Evolutionary conservation across 2,888 invertebrate species (phyloP).

Genomic region (Deroplatys truncata): DNA sequence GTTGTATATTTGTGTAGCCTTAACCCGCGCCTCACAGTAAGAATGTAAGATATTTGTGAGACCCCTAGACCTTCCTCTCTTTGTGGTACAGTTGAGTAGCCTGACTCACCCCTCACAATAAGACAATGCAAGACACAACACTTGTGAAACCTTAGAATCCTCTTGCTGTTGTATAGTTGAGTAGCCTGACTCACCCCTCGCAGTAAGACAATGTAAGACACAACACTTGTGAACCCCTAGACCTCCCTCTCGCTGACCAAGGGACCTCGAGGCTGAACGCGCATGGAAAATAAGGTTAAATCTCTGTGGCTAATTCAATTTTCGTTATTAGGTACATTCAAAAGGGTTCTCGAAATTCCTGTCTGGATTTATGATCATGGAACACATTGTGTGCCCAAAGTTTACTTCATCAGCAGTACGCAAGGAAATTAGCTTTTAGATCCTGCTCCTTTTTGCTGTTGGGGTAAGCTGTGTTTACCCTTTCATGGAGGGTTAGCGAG

Average conservation of each 20-base stretch:
- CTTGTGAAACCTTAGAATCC: neutral
- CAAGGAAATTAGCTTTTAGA: constrained; percentile 25
- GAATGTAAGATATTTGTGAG: too few species aligned
- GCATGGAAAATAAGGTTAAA: constrained; percentile 25
- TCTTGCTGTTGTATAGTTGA: too few species aligned
- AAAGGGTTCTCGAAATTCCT: constrained; percentile 18
- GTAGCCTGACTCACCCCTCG: neutral
- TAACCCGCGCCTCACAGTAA: too few species aligned
- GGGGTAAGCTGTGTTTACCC: constrained; percentile 9
- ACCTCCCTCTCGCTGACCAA: neutral
- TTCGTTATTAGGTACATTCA: constrained; percentile 26
- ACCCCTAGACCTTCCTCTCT: too few species aligned
- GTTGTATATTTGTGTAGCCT: too few species aligned
- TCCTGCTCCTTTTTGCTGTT: constrained; percentile 12
- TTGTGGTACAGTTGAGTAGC: too few species aligned
- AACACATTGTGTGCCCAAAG: constrained; percentile 14
- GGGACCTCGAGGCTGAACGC: neutral
- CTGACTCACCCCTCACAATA: neutral
- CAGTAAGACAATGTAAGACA: too few species aligned
- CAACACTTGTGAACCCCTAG: neutral
- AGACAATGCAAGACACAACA: too few species aligned
- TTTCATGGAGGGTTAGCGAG: neutral
- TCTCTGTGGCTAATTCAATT: constrained; percentile 29
- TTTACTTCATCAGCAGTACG: constrained; percentile 25
- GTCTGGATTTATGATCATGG: constrained; percentile 21